phyloP scores from a whole-genome alignment of 2,113 vertebrate genomes.

The Pagrus major region DNA sequence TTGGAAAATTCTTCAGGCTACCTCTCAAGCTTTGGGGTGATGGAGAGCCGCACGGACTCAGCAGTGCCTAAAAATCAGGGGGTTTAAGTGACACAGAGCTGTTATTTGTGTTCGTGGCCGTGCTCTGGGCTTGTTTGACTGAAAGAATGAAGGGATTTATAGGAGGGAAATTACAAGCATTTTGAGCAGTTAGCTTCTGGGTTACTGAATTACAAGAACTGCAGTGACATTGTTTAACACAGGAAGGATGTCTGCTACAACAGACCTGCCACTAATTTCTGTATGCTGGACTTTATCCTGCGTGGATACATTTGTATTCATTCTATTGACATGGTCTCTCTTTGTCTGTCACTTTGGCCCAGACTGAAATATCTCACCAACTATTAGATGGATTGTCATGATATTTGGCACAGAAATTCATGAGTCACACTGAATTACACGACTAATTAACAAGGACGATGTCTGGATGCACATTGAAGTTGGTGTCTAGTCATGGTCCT shows the following conservation, averaged over 20 bases:
- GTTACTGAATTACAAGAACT: not conserved
- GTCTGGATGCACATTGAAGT: too few species aligned
- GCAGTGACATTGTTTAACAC: not conserved
- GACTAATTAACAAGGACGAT: too few species aligned
- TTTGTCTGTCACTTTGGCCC: too few species aligned
- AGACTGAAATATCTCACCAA: too few species aligned
- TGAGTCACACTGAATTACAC: too few species aligned
- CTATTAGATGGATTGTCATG: too few species aligned
- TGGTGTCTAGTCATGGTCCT: too few species aligned
- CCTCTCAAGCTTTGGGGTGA: conserved; percentile 32
- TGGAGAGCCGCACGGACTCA: conserved; percentile 35
- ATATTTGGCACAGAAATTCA: not conserved
- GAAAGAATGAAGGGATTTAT: conserved; percentile 29
- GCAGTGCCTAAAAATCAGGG: conserved; percentile 23
- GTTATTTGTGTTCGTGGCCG: conserved; percentile 39
- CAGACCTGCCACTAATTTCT: not conserved
- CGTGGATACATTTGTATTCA: not conserved
- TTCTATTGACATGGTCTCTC: too few species aligned
- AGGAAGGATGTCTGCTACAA: not conserved
- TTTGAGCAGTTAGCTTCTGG: not conserved
- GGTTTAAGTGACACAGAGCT: conserved; percentile 37
- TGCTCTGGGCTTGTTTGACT: not conserved
- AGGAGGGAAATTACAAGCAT: not conserved
- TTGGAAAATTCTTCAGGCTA: conserved; percentile 67
- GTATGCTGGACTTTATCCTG: not conserved